Evolutionary conservation across 2,797 vertebrate genomes (phyloP), one percentile per base, ranked within the genome.

Genomic region (Muscicapa comitata): DNA sequence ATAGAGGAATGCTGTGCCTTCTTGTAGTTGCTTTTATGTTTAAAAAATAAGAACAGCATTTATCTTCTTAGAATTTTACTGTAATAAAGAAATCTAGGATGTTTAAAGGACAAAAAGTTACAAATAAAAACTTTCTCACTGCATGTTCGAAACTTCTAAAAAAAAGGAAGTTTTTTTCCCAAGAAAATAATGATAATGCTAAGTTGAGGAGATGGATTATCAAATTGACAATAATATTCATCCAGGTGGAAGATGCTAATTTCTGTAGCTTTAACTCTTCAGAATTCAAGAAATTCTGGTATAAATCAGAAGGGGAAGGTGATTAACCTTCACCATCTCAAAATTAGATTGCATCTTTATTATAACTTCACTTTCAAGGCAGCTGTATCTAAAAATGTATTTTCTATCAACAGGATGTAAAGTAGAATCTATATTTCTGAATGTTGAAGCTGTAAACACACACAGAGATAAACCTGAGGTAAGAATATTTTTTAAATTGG

Each of bases 371-470:
- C 35, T 88, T 89, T 35, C 38, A 86, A 92, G 75, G 47, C 15
- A 40, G 17, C 61, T 19, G 4, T 42, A 25, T 59, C 70, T 96
- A 59, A 90, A 91, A 37, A 57, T 57, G 16, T 93, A 37, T 75
- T 93, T 93, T 96, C n/a, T 94, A 1, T 93, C 66, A 63, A 71
- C 95, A 99, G 99, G 99, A 87, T 99, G 99, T 96, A 99, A 99
- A 98, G 98, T 99, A 96, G 99, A 99, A 93, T 98, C 98, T 95
- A 99, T 99, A 97, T 98, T 98, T 95, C 98, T 99, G 88, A 99
- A 99, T 15, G 98, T 99, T 65, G 98, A 98, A 93, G 99, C 99
- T 24, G 99, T 99, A 83, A 99, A 99, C 97, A 99, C 99, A 1
- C 99, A 99, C 96, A 98, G 99, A 70, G 99, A 99, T 96, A 98